phyloP scores from a whole-genome alignment of 2,888 invertebrate species.

The Gari tellinella region DNA sequence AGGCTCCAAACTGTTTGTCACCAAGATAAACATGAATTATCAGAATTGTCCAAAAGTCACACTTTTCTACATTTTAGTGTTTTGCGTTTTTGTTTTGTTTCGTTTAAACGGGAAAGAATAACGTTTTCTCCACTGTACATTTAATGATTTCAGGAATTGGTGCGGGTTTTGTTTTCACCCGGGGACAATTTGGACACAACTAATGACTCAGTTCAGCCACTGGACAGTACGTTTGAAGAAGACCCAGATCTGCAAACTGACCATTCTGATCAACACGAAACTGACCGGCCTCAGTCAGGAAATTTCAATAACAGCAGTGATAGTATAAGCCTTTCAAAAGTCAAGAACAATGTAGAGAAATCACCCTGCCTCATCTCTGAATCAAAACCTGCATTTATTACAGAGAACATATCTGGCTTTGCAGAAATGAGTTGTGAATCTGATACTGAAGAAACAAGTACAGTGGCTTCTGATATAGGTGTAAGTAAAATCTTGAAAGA shows the following conservation, averaged over 20 bases:
- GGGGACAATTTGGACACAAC: conserved; percentile 43
- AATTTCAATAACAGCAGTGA: no score
- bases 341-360: not conserved
- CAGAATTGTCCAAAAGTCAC: no score
- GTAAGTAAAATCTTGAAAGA: no score
- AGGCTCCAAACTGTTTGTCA: no score
- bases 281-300: not conserved
- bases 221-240: conserved; percentile 58
- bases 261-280: not conserved
- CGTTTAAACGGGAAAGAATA: no score
- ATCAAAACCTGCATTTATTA: not conserved
- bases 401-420: no score
- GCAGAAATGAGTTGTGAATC: not conserved
- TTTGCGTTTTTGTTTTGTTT: no score
- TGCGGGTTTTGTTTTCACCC: conserved; percentile 68
- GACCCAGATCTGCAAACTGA: conserved; percentile 8
- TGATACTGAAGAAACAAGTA: not conserved
- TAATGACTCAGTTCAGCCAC: conserved; percentile 37
- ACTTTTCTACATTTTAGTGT: no score
- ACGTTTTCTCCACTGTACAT: no score
- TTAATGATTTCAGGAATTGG: conserved; percentile 55
- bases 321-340: not conserved
- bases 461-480: no score
- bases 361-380: not conserved
- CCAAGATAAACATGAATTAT: no score